Evolutionary conservation across 2,888 invertebrate species (phyloP), one percentile per base, ranked within the genome.

Genomic region (Physocephala rufipes): DNA sequence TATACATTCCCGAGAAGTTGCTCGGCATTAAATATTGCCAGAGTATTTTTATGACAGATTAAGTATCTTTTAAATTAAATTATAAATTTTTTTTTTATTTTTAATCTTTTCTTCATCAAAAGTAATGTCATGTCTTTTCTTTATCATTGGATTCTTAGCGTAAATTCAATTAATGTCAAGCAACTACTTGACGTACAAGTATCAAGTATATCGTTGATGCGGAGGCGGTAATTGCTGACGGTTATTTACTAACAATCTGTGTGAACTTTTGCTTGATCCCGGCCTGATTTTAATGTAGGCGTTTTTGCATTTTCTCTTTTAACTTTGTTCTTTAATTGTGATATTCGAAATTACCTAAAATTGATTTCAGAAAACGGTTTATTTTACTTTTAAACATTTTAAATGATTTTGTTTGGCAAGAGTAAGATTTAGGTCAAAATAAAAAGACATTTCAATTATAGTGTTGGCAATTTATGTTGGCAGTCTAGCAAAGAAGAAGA

Each of bases 141-240:
- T n/a, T 12, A 7, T 65, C 28, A n/a, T 16, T 28, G 65, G 28
- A 16, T 51, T 49, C 65, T 15, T 51, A 30, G 51, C 65, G 51
- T 65, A 51, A 53, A 53, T 61, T 59, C 59, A 67, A 67, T 67
- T 67, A 67, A 67, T 26, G 16, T 59, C 59, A n/a, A n/a, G n/a
- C n/a, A 67, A 59, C 67, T 61, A 26, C 36, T 36, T 55, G n/a
- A n/a, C n/a, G n/a, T n/a, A n/a, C n/a, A n/a, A n/a, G n/a, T n/a
- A n/a, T n/a, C n/a, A n/a, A n/a, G n/a, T n/a, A n/a, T 55, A 28
- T 59, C 30, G 24, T 28, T 61, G n/a, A 36, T 63, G 63, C 47
- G 68, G 2, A 62, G 68, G 68, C 68, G 68, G 36, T 28, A 24
- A 15, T 26, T 47, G 63, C 24, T 47, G 21, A 4, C 45, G 45